Conservation (phyloP, 2,113 vertebrate genomes). For the Trinectes maculatus region DNA sequence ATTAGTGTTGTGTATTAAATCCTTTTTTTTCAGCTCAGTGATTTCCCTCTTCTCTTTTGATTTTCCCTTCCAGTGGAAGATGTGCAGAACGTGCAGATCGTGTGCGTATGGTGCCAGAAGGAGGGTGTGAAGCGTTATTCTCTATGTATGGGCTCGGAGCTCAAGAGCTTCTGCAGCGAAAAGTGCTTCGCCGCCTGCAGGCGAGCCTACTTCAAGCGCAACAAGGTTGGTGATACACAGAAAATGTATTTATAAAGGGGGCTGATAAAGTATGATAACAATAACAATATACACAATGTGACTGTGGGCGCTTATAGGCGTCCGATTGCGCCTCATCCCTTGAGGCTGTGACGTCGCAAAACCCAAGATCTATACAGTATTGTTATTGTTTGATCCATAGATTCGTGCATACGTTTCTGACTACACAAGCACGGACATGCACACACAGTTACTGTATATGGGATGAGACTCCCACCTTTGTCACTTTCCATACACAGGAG, state of each 20-base stretch:
- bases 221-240: constrained; percentile 87
- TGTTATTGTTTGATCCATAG: background rate
- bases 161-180: constrained; percentile 99
- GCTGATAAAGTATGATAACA: too few relatives aligned
- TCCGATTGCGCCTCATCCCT: background rate
- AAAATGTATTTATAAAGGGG: too few relatives aligned
- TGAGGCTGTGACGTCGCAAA: background rate
- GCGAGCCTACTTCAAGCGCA: constrained; percentile 99
- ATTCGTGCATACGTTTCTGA: background rate
- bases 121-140: constrained; percentile 98
- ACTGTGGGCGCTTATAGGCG: background rate
- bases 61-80: constrained; percentile 86
- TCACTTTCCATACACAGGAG: constrained; percentile 7
- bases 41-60: constrained; percentile 2
- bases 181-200: constrained; percentile 99
- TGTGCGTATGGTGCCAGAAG: constrained; percentile 99
- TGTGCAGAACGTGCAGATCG: constrained; percentile 96
- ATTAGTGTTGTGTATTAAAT: background rate
- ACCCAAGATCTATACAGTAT: background rate
- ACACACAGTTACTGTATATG: constrained; percentile 2
- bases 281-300: background rate
- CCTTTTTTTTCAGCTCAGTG: too few relatives aligned
- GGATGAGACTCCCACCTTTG: constrained; percentile 10
- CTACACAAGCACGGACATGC: background rate
- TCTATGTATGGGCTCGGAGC: constrained; percentile 97